These are phyloP conservation scores for Zophobas atratus DNA, from an alignment of 1,140 invertebrate species.

Conservation along the genomic window DNA sequence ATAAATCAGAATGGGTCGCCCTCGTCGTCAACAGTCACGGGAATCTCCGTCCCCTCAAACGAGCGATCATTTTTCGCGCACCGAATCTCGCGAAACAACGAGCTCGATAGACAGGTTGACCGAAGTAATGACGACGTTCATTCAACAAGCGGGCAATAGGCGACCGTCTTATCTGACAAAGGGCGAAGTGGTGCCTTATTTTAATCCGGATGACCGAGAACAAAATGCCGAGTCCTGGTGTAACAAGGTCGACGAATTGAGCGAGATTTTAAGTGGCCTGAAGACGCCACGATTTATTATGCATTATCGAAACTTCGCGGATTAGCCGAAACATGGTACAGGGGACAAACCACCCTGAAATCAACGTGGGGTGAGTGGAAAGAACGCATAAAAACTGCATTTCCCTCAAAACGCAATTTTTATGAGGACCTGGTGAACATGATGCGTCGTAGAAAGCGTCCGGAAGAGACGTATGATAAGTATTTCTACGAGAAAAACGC, in stretches of 20 bases:
- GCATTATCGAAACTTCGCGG: constrained; percentile 61
- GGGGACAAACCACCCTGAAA: constrained; percentile 57
- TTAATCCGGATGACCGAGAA: constrained; percentile 23
- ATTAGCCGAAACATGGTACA: constrained; percentile 63
- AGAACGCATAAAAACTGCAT: constrained; percentile 59
- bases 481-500: constrained; percentile 56
- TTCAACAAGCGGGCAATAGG: too few species aligned
- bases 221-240: constrained; percentile 49
- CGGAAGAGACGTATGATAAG: constrained; percentile 44
- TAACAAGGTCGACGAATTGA: constrained; percentile 60
- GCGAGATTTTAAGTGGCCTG: constrained; percentile 54
- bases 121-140: too few species aligned
- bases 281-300: constrained; percentile 55
- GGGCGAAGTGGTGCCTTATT: constrained; percentile 18
- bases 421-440: constrained; percentile 50
- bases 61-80: too few species aligned
- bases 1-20: too few species aligned
- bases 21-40: too few species aligned
- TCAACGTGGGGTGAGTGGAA: constrained; percentile 65
- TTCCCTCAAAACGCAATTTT: constrained; percentile 58
- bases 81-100: too few species aligned
- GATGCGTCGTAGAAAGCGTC: constrained; percentile 14
- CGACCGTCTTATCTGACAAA: not conserved
- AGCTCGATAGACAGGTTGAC: too few species aligned
- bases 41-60: too few species aligned